These are phyloP conservation scores for Drosophila robusta DNA, from an alignment of 2,888 invertebrate species.

Conservation along the genomic window DNA sequence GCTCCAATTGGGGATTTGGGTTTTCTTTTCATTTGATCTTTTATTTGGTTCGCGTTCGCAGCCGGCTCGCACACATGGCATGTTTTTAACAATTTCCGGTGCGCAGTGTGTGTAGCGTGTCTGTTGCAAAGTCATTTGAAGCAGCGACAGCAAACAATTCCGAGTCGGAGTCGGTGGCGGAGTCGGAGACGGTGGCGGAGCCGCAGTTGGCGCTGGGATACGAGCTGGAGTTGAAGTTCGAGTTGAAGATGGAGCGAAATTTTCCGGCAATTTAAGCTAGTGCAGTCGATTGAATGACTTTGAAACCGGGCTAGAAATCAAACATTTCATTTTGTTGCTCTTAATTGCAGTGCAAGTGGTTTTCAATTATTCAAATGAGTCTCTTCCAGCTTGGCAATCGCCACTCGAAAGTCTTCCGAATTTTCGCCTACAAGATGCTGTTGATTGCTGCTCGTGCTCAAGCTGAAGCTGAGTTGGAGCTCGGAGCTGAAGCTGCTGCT, in stretches of 20 bases:
- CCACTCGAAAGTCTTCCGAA: constrained; percentile 45
- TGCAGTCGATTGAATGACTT: constrained; percentile 55
- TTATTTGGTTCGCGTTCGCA: constrained; percentile 11
- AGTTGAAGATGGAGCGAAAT: constrained; percentile 55
- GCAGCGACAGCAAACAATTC: constrained; percentile 37
- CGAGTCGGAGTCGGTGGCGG: background rate
- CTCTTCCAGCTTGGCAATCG: constrained; percentile 48
- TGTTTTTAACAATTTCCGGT: constrained; percentile 42
- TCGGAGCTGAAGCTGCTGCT: constrained; percentile 5
- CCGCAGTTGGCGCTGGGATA: background rate
- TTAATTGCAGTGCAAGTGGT: constrained; percentile 76
- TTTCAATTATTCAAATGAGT: constrained; percentile 78
- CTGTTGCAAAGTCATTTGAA: constrained; percentile 47
- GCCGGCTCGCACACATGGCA: constrained; percentile 28
- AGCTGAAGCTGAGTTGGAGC: constrained; percentile 14
- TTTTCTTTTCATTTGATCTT: constrained; percentile 23
- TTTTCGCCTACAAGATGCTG: constrained; percentile 40
- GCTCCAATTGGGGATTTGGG: constrained; percentile 50
- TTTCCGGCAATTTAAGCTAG: constrained; percentile 72
- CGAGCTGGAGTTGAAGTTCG: constrained; percentile 23
- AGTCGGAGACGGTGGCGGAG: background rate
- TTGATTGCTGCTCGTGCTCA: constrained; percentile 31
- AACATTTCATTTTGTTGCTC: constrained; percentile 73
- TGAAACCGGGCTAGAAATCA: constrained; percentile 57
- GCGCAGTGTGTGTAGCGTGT: constrained; percentile 54